Evolutionary conservation across 2,113 vertebrate genomes (phyloP).

Genomic region (Tenebrosternarchus preto): DNA sequence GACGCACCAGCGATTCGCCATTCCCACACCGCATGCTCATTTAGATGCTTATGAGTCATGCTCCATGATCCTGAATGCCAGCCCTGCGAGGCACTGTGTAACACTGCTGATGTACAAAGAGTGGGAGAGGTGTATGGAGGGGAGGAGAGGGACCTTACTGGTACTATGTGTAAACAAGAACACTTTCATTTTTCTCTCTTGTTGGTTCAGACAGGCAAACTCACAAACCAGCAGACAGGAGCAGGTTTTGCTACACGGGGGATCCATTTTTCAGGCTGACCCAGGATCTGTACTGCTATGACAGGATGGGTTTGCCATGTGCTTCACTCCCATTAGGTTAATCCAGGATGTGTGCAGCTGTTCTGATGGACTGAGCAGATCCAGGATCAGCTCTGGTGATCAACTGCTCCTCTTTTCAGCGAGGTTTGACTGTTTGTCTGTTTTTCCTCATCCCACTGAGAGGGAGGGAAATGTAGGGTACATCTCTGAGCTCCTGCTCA

Average conservation of each 20-base stretch:
- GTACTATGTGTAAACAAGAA: not conserved
- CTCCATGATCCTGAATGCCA: slow-evolving; percentile 16
- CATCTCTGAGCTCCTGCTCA: not conserved
- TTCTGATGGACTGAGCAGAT: not conserved
- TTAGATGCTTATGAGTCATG: slow-evolving; percentile 33
- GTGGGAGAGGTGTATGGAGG: not conserved
- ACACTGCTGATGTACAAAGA: not conserved
- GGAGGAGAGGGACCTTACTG: not conserved
- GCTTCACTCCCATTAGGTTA: not conserved
- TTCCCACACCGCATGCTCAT: slow-evolving; percentile 19
- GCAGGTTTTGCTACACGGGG: too few species aligned
- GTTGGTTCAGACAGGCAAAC: not conserved
- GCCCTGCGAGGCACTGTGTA: not conserved
- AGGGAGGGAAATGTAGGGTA: slow-evolving; percentile 27
- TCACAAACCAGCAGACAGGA: not conserved
- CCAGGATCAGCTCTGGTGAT: not conserved
- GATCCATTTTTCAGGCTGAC: too few species aligned
- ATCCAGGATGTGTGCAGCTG: not conserved
- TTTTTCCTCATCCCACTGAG: slow-evolving; percentile 4
- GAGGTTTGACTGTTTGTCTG: too few species aligned
- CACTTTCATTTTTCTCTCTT: not conserved
- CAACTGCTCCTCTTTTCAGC: not conserved
- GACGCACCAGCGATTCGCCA: slow-evolving; percentile 3
- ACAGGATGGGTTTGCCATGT: too few species aligned
- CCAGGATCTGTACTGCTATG: too few species aligned